Evolutionary conservation across 1,140 invertebrate species (phyloP).

Genomic region (Eurosta solidaginis): DNA sequence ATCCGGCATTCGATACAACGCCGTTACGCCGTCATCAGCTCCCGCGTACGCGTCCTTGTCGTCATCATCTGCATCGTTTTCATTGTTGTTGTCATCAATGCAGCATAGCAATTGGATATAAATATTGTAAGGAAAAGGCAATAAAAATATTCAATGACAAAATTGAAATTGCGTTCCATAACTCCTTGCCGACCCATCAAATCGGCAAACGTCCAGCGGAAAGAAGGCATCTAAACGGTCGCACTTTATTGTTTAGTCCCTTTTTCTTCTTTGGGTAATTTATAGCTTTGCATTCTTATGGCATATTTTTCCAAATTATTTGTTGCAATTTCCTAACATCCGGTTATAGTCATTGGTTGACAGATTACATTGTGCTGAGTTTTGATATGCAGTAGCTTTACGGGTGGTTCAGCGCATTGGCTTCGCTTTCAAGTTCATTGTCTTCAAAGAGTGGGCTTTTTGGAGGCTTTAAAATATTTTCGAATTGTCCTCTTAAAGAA

Average conservation of each 20-base stretch:
- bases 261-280: background rate
- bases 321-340: constrained; percentile 14
- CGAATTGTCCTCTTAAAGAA: too few relatives aligned
- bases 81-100: background rate
- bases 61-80: too few relatives aligned
- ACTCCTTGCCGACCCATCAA: background rate
- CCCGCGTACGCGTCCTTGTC: too few relatives aligned
- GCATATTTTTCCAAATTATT: constrained; percentile 22
- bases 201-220: background rate
- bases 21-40: background rate
- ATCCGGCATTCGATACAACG: constrained; percentile 43
- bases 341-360: background rate
- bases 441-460: too few relatives aligned
- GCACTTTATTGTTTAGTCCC: background rate
- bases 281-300: background rate
- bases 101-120: background rate
- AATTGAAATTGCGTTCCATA: background rate
- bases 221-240: background rate
- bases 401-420: background rate
- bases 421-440: too few relatives aligned
- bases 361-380: background rate
- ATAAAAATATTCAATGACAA: background rate
- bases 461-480: too few relatives aligned
- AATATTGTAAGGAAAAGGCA: background rate
- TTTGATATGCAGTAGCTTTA: background rate